Evolutionary conservation across 1,140 invertebrate genomes (phyloP), one percentile per base, ranked within the genome.

Genomic region (Kradibia gibbosae): DNA sequence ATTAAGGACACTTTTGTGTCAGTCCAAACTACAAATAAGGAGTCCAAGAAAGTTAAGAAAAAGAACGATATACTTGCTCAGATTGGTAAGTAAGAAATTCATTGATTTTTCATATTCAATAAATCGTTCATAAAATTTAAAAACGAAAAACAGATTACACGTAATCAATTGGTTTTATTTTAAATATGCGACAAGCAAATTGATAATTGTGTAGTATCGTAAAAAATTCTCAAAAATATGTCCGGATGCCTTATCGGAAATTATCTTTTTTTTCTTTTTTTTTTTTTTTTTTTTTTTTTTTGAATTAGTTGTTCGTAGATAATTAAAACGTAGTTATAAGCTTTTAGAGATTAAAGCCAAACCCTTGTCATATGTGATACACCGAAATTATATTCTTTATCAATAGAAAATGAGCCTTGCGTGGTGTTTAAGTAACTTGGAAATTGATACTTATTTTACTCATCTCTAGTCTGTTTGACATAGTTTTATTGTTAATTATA

Each of bases 21-120:
- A 28, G 55, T 71, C 22, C 86, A 87, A 53, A 76, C 83, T 25
- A 79, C 85, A 17, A 88, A 83, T 36, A 92, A 92, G 78, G 91
- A 92, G 57, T 90, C 92, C 20, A 93, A 93, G 83, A 93, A 92
- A 83, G 90, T 90, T 55, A 93, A 93, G 83, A 91, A 89, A 85
- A 92, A 92, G 80, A 90, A 91, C 78, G 92, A 92, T 72, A 89
- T 92, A 53, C 85, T 92, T 50, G 90, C 92, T 70, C 92, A 92
- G 83, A 89, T 92, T 50, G 90, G 92, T 92, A 88, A 88, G 78
- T 67, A 28, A 36, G 34, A 62, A 34, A 11, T 11, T 28, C 34
- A 62, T 62, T 62, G 20, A 34, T 62, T 62, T 62, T 62, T 36
- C 31, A 17, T 62, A 34, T 17, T 62, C 34, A 36, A 36, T 3